Evolutionary conservation across 2,797 vertebrate species (phyloP).

Genomic region (Ptychobarbus kaznakovi): DNA sequence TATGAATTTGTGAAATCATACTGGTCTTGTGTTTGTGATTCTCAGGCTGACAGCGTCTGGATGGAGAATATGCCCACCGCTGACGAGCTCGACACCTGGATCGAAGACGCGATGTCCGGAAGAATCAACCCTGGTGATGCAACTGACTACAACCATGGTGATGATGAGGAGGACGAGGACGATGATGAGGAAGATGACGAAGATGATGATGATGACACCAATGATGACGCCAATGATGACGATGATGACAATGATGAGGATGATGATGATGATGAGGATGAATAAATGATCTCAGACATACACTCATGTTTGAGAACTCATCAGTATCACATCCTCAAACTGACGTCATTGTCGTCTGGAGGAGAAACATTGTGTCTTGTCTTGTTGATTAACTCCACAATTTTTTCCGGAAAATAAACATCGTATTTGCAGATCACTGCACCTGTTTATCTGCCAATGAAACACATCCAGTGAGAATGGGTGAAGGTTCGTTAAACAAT

Average conservation of each 20-base stretch:
- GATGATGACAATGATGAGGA: conserved; percentile 63
- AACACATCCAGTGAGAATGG: neutral
- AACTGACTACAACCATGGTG: conserved; percentile 59
- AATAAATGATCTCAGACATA: conserved; percentile 19
- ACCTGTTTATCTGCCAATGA: neutral
- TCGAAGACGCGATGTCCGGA: conserved; percentile 87
- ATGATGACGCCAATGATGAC: too few species aligned
- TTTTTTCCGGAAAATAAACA: neutral
- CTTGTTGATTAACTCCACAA: neutral
- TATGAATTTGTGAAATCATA: neutral
- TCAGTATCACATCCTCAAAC: neutral
- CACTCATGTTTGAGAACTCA: neutral
- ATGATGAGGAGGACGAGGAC: conserved; percentile 56
- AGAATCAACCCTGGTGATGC: conserved; percentile 87
- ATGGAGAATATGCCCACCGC: conserved; percentile 88
- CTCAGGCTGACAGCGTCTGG: conserved; percentile 93
- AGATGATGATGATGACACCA: conserved; percentile 50
- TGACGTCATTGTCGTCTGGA: neutral
- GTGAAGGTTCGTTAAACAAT: neutral
- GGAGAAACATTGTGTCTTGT: too few species aligned
- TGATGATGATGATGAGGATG: conserved; percentile 42
- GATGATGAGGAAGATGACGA: conserved; percentile 45
- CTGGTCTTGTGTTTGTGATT: neutral
- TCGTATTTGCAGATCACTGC: neutral
- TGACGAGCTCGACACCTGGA: conserved; percentile 88